Conservation (phyloP, 2,797 vertebrate species). For the Melanotaenia boesemani region DNA sequence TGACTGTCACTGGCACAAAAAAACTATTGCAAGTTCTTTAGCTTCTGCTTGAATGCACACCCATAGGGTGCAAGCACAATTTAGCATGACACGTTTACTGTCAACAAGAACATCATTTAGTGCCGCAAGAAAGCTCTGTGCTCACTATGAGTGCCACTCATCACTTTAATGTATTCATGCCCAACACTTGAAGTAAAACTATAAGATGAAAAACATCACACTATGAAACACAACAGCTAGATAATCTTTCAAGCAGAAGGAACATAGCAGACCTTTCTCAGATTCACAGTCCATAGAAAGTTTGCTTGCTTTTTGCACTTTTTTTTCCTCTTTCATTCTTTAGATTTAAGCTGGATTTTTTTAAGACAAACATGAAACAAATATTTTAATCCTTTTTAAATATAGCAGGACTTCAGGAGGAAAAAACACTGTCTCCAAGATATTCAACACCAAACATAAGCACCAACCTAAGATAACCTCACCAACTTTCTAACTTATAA, state of each 20-base stretch:
- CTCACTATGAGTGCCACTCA: no score
- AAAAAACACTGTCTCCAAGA: constrained; percentile 1
- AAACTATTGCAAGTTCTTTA: no score
- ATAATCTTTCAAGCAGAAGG: background rate
- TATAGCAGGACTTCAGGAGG: background rate
- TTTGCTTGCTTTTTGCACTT: background rate
- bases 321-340: background rate
- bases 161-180: no score
- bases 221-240: no score
- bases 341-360: background rate
- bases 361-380: background rate
- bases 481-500: constrained; percentile 10
- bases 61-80: no score
- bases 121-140: no score
- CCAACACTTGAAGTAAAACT: no score
- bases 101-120: no score
- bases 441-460: background rate
- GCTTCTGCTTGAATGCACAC: no score
- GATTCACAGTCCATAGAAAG: background rate
- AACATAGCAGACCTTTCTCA: background rate
- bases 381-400: background rate
- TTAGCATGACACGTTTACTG: no score
- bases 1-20: no score
- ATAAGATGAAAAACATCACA: no score
- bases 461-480: background rate